Evolutionary conservation across 2,888 invertebrate genomes (phyloP), one percentile per base, ranked within the genome.

Genomic region (Aphidoletes aphidimyza): DNA sequence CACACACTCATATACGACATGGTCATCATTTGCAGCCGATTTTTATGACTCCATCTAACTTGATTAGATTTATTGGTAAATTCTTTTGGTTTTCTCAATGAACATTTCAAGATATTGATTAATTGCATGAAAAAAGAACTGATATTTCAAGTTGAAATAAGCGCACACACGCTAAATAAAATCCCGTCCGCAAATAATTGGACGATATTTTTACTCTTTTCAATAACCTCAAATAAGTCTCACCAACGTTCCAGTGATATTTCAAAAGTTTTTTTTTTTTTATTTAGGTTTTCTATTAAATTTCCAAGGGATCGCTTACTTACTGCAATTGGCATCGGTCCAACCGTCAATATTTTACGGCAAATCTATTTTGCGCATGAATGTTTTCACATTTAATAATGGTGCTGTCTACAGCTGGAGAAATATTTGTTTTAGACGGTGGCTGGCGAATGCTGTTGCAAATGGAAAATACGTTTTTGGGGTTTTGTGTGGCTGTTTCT

Each of bases 391-490:
- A 34, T 69, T 69, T 34, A 69, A 69, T 69, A 69, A 69, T 69
- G 69, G 69, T 69, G 69, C 69, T 69, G 69, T 69, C 69, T 69
- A 69, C 69, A 69, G 69, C 30, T 69, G 69, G 69, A 69, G 69
- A 30, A 30, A 69, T 69, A 69, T 69, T 69, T 69, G 69, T 69
- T 69, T 69, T 69, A 30, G 69, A 69, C 30, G 14, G 69, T 14
- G 2, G 22, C 3, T 42, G 8, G 6, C 42, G 6, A 9, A 14
- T 42, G 42, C 42, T 14, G 6, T 26, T 30, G 30, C 30, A 69
- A 69, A 69, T 69, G 69, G 54, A 54, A 54, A 54, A 54, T 54
- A 14, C 54, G 17, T 42, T 42, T 14, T n/a, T n/a, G 39, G 11
- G 39, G 2, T 19, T 47, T 47, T 47, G 19, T 17, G 19, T 47